Base-by-base conservation (phyloP, 2,888 invertebrate species). In the Synergus gifuensis region DNA sequence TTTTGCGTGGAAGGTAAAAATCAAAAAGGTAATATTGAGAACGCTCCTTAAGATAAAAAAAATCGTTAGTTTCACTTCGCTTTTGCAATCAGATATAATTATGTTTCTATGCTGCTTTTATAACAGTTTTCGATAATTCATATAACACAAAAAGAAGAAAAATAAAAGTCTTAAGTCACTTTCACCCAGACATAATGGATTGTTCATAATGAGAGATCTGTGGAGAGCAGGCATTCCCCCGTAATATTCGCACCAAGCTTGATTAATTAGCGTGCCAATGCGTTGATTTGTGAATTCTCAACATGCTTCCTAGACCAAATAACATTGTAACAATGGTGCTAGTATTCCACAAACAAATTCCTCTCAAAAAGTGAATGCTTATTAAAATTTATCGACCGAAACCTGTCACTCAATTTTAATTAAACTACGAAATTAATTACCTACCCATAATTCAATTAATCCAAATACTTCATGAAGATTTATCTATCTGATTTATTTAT, bases 251-350 rank as follows among this genome's bases (percentile, higher is more conserved):
- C 49, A 42, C 69, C 78, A 76, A 77, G 79, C 80, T 81, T 76
- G 83, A 82, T 83, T 83, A 83, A 83, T 83, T 81, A 80, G 76
- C 78, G 80, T 82, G 82, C 80, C 83, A 62, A 78, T 78, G 82
- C 81, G 78, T 79, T 78, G 63, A 78, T 78, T 78, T 58, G 66
- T 78, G 78, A 79, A 83, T 83, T 82, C 80, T 62, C 46, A 82
- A 81, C 79, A 80, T 82, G 79, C 83, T 46, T 46, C 5, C 2
- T 14, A 22, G 2, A 12, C 22, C 67, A 44, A 46, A 67, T 67
- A 67, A 67, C 67, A 46, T 44, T 42, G 40, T 46, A 67, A 67
- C 18, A 7, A 67, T 46, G 18, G 16, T 40, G 40, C 1, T 4
- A 18, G 4, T 42, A 44, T 1, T 4, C 64, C 7, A 66, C 5